Conservation (phyloP, 2,797 vertebrate genomes). For the Pteronotus mesoamericanus region DNA sequence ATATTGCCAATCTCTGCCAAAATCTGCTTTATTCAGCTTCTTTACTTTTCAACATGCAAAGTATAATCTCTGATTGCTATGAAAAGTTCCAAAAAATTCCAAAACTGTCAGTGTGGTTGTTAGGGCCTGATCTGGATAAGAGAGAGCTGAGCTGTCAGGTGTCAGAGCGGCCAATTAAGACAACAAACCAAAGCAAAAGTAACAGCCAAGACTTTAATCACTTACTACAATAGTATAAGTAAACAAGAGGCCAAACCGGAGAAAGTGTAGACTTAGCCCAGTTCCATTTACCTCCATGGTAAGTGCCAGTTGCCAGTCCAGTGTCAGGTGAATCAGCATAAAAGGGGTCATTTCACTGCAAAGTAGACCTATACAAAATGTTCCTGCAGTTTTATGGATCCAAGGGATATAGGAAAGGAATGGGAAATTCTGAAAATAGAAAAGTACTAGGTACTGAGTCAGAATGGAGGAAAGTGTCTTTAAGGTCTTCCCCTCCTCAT, state of each 20-base stretch:
- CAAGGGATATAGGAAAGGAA: background rate
- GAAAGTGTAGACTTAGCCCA: background rate
- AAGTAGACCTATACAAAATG: background rate
- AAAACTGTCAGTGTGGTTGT: background rate
- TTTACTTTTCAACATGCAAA: slow-evolving; percentile 11
- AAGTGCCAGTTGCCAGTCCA: background rate
- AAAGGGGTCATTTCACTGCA: background rate
- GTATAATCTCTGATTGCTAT: background rate
- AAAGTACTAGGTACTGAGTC: background rate
- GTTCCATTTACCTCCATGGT: background rate
- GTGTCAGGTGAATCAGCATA: background rate
- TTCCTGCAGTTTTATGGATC: background rate
- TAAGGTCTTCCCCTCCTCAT: background rate
- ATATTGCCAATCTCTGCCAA: slow-evolving; percentile 35
- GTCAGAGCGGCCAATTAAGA: background rate
- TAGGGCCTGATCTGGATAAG: background rate
- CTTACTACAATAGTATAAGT: background rate
- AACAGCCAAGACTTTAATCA: background rate
- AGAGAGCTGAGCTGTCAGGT: background rate
- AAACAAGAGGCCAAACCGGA: background rate
- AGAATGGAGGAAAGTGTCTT: background rate
- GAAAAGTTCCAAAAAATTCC: background rate
- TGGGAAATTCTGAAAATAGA: background rate
- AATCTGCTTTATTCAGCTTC: background rate
- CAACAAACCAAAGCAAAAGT: background rate